phyloP scores from a whole-genome alignment of 1,140 invertebrate species.

The Amphibalanus amphitrite region DNA sequence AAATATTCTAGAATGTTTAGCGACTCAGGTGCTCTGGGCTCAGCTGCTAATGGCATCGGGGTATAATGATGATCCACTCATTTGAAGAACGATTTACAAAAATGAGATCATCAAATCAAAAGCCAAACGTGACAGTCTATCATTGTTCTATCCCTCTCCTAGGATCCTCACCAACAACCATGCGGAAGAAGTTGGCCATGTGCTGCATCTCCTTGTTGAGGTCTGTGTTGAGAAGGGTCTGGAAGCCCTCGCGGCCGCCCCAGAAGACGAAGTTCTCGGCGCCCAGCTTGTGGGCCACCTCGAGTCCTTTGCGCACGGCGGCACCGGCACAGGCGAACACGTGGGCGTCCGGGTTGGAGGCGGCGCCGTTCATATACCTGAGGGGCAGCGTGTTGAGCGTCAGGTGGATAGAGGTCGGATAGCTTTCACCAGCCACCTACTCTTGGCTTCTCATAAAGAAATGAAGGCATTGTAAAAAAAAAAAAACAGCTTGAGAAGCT shows the following conservation, averaged over 20 bases:
- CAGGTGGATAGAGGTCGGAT: no score
- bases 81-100: slow-evolving; percentile 3
- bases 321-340: slow-evolving; percentile 39
- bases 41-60: no score
- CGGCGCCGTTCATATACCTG: slow-evolving; percentile 40
- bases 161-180: slow-evolving; percentile 31
- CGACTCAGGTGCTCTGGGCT: no score
- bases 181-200: slow-evolving; percentile 40
- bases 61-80: no score
- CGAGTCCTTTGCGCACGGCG: slow-evolving; percentile 43
- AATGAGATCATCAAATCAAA: background rate
- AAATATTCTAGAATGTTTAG: no score
- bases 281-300: slow-evolving; percentile 40
- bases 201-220: slow-evolving; percentile 39
- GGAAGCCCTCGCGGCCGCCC: slow-evolving; percentile 41
- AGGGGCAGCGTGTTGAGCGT: no score
- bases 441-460: no score
- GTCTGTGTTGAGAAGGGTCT: slow-evolving; percentile 39
- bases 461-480: no score
- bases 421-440: no score
- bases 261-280: slow-evolving; percentile 43
- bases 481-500: no score
- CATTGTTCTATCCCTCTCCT: background rate
- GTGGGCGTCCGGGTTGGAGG: slow-evolving; percentile 37
- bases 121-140: background rate